Percentiles rank a stretch among this genome's conserved stretches.
phyloP scores from a whole-genome alignment of 2,888 invertebrate species.

The Cosmorhoe ocellata region DNA sequence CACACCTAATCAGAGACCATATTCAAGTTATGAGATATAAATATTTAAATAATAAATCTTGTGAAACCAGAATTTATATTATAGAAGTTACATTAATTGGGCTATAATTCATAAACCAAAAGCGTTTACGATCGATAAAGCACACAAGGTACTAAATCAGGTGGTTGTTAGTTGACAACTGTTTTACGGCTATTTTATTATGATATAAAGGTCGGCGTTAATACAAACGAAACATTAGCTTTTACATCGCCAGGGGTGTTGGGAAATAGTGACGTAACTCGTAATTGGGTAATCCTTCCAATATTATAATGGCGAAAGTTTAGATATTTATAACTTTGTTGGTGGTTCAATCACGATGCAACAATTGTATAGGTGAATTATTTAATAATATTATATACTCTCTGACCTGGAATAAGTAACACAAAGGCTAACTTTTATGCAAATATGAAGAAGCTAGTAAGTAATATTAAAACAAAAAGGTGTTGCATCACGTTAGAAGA shows the following conservation, averaged over 20 bases:
- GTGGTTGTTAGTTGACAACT: constrained; percentile 36
- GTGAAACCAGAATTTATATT: constrained; percentile 32
- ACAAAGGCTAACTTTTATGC: no score
- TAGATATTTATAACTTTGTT: no score
- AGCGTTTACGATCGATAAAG: constrained; percentile 37
- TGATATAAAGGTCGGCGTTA: constrained; percentile 34
- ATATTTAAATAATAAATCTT: constrained; percentile 37
- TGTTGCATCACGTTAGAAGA: no score
- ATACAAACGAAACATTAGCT: constrained; percentile 22
- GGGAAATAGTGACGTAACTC: constrained; percentile 3
- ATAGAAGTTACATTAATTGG: constrained; percentile 33
- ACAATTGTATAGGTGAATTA: no score
- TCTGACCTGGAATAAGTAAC: no score
- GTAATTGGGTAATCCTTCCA: neutral
- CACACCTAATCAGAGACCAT: constrained; percentile 28
- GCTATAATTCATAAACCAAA: constrained; percentile 35
- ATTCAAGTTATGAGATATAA: constrained; percentile 31
- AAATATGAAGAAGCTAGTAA: no score
- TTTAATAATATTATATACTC: no score
- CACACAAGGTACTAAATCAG: constrained; percentile 32
- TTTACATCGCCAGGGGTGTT: constrained; percentile 12
- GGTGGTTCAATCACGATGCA: no score
- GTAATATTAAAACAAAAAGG: no score
- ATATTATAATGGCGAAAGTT: no score
- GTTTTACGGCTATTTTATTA: constrained; percentile 38